Evolutionary conservation across 2,888 invertebrate genomes (phyloP).

Genomic region (Scaptomyza caliginosa): DNA sequence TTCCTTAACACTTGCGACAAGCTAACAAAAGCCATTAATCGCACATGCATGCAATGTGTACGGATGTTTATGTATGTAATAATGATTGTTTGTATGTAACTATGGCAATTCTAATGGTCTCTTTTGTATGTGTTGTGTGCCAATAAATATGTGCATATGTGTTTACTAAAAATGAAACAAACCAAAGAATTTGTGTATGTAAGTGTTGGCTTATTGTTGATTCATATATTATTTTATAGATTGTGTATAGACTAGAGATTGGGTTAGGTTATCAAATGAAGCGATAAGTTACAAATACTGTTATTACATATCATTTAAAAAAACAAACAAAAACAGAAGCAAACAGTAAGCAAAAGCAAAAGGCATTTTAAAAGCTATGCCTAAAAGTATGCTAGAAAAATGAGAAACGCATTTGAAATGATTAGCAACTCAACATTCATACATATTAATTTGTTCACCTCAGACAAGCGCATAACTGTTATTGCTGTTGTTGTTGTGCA

Average conservation of each 20-base stretch:
- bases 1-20: constrained; percentile 46
- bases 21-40: constrained; percentile 38
- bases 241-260: too few species aligned
- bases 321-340: neutral
- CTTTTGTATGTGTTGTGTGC: constrained; percentile 6
- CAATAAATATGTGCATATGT: neutral
- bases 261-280: too few species aligned
- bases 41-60: constrained; percentile 20
- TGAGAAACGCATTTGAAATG: neutral
- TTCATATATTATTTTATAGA: neutral
- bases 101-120: neutral
- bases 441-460: constrained; percentile 13
- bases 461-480: constrained; percentile 1
- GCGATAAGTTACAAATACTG: too few species aligned
- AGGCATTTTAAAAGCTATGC: constrained; percentile 31
- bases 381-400: constrained; percentile 57
- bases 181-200: neutral
- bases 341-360: neutral
- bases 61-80: constrained; percentile 1
- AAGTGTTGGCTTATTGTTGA: neutral
- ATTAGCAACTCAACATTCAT: neutral
- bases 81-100: constrained; percentile 1
- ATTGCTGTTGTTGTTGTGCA: constrained; percentile 12
- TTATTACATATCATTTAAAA: too few species aligned
- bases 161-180: constrained; percentile 6